Evolutionary conservation across 2,797 vertebrate genomes (phyloP).

Genomic region (Vespertilio murinus): DNA sequence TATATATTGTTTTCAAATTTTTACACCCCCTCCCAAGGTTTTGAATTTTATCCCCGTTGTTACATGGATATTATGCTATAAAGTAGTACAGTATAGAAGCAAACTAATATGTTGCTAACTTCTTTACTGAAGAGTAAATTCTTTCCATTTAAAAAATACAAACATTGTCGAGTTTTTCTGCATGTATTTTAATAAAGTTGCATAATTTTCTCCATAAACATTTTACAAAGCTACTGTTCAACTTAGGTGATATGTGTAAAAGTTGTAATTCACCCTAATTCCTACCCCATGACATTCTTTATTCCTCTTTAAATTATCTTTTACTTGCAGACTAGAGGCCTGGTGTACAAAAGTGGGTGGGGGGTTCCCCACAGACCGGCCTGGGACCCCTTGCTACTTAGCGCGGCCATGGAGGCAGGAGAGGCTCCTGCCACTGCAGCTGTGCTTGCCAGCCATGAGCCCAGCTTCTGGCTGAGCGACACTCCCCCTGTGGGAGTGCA

Average conservation of each 20-base stretch:
- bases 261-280: neutral
- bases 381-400: no score
- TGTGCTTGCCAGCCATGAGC: no score
- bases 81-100: neutral
- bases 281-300: neutral
- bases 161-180: neutral
- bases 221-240: neutral
- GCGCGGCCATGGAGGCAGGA: no score
- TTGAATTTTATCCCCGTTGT: neutral
- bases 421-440: no score
- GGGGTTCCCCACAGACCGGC: no score
- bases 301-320: neutral
- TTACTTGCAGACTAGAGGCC: neutral
- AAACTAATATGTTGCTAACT: neutral
- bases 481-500: no score
- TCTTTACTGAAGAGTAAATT: neutral
- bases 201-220: neutral
- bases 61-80: neutral
- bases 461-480: no score
- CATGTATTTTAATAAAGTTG: neutral
- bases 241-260: neutral
- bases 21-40: neutral
- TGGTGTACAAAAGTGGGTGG: no score
- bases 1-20: neutral
- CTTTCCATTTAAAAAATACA: neutral